phyloP scores from a whole-genome alignment of 2,113 vertebrate genomes.

The Chrysochloris asiatica region DNA sequence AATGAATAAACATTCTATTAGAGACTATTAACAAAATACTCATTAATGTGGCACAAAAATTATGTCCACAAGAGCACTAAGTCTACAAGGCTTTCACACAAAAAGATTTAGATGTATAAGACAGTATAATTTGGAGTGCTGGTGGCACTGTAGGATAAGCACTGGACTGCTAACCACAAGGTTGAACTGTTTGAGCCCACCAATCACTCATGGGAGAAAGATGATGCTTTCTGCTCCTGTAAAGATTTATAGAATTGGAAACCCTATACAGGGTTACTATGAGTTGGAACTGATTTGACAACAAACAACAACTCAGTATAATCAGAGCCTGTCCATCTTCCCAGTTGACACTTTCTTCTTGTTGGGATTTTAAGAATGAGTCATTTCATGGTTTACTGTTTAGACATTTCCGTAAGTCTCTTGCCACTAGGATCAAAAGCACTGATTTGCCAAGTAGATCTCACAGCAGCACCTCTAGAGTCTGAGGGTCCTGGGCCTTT shows the following conservation, averaged over 20 bases:
- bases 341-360: background rate
- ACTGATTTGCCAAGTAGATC: background rate
- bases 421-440: background rate
- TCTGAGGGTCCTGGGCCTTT: background rate
- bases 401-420: background rate
- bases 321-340: background rate
- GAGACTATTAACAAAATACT: background rate
- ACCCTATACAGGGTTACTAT: too few relatives aligned
- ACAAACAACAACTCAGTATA: background rate
- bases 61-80: background rate
- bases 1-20: background rate
- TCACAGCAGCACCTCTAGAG: background rate
- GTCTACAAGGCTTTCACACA: background rate
- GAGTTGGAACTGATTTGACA: too few relatives aligned
- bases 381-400: background rate
- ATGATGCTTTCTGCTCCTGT: too few relatives aligned
- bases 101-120: too few relatives aligned
- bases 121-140: too few relatives aligned
- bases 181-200: too few relatives aligned
- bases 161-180: too few relatives aligned
- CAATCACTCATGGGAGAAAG: too few relatives aligned
- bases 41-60: background rate
- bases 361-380: background rate
- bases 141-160: too few relatives aligned
- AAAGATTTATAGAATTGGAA: too few relatives aligned